phyloP scores from a whole-genome alignment of 2,888 invertebrate species.

The Lysandra coridon region DNA sequence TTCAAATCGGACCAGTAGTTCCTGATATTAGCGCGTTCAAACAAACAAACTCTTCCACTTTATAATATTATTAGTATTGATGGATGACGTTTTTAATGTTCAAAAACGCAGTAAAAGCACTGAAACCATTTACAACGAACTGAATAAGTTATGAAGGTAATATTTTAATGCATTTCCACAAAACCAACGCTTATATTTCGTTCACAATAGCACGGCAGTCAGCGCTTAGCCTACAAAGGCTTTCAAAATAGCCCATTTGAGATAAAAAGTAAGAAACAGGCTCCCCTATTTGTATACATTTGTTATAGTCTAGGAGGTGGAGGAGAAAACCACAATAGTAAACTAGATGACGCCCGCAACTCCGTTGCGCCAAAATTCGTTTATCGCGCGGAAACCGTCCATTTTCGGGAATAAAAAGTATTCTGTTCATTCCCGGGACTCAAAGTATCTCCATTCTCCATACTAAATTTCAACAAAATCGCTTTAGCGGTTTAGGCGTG shows the following conservation, averaged over 20 bases:
- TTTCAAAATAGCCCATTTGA: slow-evolving; percentile 29
- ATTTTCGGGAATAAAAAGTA: too few relatives aligned
- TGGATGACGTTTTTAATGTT: neutral
- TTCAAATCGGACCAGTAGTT: too few relatives aligned
- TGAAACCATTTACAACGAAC: neutral
- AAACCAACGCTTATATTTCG: neutral
- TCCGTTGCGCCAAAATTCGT: too few relatives aligned
- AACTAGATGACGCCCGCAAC: too few relatives aligned
- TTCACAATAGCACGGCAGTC: slow-evolving; percentile 9
- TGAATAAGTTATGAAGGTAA: slow-evolving; percentile 5
- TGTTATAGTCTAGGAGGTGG: neutral
- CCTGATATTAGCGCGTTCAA: too few relatives aligned
- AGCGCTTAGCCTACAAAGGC: slow-evolving; percentile 20
- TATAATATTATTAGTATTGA: neutral
- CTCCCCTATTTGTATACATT: slow-evolving; percentile 9
- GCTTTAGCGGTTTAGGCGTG: too few relatives aligned
- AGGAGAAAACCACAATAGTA: neutral
- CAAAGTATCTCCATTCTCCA: too few relatives aligned
- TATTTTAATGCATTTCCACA: slow-evolving; percentile 9
- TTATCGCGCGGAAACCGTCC: too few relatives aligned
- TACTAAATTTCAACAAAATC: too few relatives aligned
- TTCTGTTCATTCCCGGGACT: too few relatives aligned
- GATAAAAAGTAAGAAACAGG: slow-evolving; percentile 21
- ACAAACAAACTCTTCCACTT: too few relatives aligned
- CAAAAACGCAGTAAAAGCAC: neutral